Evolutionary conservation across 2,113 vertebrate genomes (phyloP), one percentile per base, ranked within the genome.

Genomic region (Haemorhous mexicanus): DNA sequence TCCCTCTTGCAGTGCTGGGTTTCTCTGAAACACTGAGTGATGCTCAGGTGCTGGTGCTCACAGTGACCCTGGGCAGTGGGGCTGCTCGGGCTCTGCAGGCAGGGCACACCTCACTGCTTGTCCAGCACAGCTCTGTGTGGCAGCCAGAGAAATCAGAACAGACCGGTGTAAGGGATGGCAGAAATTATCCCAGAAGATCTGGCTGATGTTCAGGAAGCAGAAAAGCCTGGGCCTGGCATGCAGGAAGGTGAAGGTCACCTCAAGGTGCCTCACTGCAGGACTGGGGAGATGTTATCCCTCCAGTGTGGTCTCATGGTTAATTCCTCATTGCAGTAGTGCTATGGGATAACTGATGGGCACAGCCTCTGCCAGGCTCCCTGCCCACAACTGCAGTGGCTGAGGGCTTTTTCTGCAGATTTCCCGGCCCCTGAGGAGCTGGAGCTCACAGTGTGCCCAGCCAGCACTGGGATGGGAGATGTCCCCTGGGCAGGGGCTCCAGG

Each of bases 111-210:
- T 47, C 11, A 0, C 8, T 33, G 82, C 28, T 5, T 39, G 9
- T 5, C 7, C 49, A 7, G 35, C 70, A 28, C 9, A 80, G 28
- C 53, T 59, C 14, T 1, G 2, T 8, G 9, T 10, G 23, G 46
- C 79, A 32, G 2, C 55, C 23, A 28, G 13, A 32, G 50, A 26
- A 49, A 9, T 8, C 0, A 0, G 2, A 41, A n/a, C 63, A 14
- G 13, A 13, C 68, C 32, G 59, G 5, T 8, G 43, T 6, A 23
- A 32, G 35, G 27, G 26, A 9, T 21, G 69, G 7, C 56, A 79
- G 89, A 18, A 58, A 15, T 24, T 7, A 7, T 11, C 72, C 55
- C 56, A 56, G 73, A 9, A 32, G 32, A 11, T 4, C 55, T 72
- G 39, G 24, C 27, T 90, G 46, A 8, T 64, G 61, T 16, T 86